Base-by-base conservation (phyloP, 2,113 vertebrate genomes). In the Gasterosteus aculeatus region DNA sequence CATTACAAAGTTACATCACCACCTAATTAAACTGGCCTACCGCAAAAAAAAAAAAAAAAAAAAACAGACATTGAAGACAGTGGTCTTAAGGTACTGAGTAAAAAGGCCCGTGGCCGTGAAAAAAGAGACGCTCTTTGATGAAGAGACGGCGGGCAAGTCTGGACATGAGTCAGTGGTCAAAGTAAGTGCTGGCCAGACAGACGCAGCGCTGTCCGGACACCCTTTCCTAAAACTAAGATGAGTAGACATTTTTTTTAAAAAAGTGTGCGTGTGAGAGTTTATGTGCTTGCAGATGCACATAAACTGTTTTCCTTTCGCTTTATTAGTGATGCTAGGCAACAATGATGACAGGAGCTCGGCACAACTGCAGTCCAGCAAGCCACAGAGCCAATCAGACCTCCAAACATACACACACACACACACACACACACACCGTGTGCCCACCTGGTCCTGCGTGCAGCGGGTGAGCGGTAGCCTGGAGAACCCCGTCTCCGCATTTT, bases 1-100 rank as follows among this genome's bases (percentile, higher is more conserved):
- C 91, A 91, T 93, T 93, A 93, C 62, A 72, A 74, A 63, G 79
- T 92, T 90, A 83, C 86, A 87, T 93, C 88, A 87, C 74, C 61
- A 57, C 82, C 83, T 92, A 83, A 92, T 92, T 91, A 90, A 68
- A 84, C 80, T 41, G 51, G n/a, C 16, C 69, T 63, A 47, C 61
- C 49, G 47, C 81, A 77, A 59, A 26, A 26, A 72, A 67, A 31
- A 26, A 57, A 29, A 9, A 2, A n/a, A n/a, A 51, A 7, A 9
- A 19, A 51, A 18, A 81, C 8, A 29, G 64, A 42, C 16, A 11
- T 1, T 77, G 47, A 79, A 53, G 57, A 64, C 51, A 46, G 72
- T 62, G 73, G 56, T 76, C 75, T 75, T 33, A 62, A 53, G 59
- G 77, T 33, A 69, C 47, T 22, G 49, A 70, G 78, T 41, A 66